Percentiles rank a stretch among this genome's conserved stretches.
phyloP scores from a whole-genome alignment of 2,797 vertebrate species.

The Amblyopsis hoosieri region DNA sequence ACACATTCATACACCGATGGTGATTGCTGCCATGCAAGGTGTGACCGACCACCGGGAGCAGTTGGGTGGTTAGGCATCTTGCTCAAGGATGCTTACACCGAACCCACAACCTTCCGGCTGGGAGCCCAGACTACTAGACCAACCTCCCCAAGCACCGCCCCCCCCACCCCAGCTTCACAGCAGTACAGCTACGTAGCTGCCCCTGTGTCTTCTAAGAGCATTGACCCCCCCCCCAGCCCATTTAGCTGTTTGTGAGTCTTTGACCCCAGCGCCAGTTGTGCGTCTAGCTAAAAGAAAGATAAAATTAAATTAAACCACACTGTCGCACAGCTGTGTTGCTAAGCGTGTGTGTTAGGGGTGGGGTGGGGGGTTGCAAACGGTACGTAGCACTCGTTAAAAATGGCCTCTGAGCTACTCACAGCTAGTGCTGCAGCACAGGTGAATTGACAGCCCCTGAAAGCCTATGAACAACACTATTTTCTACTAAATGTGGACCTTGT shows the following conservation, averaged over 20 bases:
- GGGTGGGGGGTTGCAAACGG: constrained; percentile 21
- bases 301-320: constrained; percentile 27
- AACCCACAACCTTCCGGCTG: too few species aligned
- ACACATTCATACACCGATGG: too few species aligned
- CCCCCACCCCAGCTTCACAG: constrained; percentile 46
- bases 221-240: constrained; percentile 36
- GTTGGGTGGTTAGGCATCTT: too few species aligned
- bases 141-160: background rate
- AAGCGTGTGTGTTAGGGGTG: constrained; percentile 37
- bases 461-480: constrained; percentile 36
- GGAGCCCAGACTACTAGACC: too few species aligned
- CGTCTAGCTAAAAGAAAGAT: constrained; percentile 35
- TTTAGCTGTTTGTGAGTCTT: constrained; percentile 16
- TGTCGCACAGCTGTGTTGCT: constrained; percentile 51
- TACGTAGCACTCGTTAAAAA: constrained; percentile 51
- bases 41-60: too few species aligned
- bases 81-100: too few species aligned
- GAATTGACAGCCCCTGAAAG: constrained; percentile 45
- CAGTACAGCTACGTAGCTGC: constrained; percentile 42
- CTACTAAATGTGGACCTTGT: constrained; percentile 44
- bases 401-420: constrained; percentile 56
- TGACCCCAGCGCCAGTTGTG: constrained; percentile 46
- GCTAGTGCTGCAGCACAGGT: constrained; percentile 27
- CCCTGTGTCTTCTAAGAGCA: constrained; percentile 46
- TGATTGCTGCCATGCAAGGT: too few species aligned